These are phyloP conservation scores for Amblyteles armatorius DNA, from an alignment of 2,888 invertebrate species.

Conservation along the genomic window DNA sequence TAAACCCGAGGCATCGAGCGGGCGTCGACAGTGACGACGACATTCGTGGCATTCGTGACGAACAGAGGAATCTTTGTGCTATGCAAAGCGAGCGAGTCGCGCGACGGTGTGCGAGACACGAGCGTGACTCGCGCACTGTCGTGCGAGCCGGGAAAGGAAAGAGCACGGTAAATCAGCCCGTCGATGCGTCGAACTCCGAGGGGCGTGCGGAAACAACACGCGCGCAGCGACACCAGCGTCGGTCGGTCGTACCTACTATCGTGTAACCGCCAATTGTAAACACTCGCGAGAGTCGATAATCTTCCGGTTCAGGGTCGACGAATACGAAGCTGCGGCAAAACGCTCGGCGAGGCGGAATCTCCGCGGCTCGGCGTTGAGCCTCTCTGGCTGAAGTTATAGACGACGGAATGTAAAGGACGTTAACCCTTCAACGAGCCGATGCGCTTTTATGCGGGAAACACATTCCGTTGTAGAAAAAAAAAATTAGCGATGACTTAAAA, in stretches of 20 bases:
- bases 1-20: neutral
- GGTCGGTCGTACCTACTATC: neutral
- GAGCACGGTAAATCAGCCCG: neutral
- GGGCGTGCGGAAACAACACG: neutral
- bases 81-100: neutral
- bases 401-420: too few relatives aligned
- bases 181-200: neutral
- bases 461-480: too few relatives aligned
- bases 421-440: too few relatives aligned
- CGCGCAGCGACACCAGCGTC: neutral
- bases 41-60: neutral
- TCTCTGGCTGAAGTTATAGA: neutral
- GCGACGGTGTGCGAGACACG: neutral
- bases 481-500: too few relatives aligned
- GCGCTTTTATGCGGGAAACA: too few relatives aligned
- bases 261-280: conserved; percentile 47
- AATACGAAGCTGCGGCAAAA: neutral
- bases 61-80: conserved; percentile 31
- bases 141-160: conserved; percentile 2
- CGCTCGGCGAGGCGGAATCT: conserved; percentile 25
- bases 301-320: conserved; percentile 55
- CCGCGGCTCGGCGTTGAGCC: neutral
- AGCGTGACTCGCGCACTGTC: neutral
- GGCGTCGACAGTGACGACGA: neutral
- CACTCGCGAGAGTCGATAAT: conserved; percentile 59